A percentile compares a stretch with the other conserved stretches of the same genome.
Evolutionary conservation across 2,888 invertebrate genomes (phyloP).

Genomic region (Molorchus minor): DNA sequence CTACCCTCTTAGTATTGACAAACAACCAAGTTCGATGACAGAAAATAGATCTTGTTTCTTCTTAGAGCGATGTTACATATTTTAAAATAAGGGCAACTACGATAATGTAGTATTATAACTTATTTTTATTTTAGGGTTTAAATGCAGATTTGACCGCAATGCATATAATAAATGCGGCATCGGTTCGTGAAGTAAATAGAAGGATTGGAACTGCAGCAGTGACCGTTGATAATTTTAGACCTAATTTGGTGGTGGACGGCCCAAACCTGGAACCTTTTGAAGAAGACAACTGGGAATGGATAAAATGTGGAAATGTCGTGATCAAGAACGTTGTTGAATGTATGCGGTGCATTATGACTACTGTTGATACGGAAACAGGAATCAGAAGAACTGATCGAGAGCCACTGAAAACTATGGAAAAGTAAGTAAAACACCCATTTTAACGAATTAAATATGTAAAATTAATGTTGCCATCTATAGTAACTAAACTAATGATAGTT

Average conservation of each 20-base stretch:
- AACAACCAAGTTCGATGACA: too few relatives aligned
- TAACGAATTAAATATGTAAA: too few relatives aligned
- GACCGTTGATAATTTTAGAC: slow-evolving; percentile 64
- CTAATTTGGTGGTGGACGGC: slow-evolving; percentile 66
- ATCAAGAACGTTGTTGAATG: slow-evolving; percentile 67
- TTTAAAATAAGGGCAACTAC: too few relatives aligned
- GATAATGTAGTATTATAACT: too few relatives aligned
- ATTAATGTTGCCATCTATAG: too few relatives aligned
- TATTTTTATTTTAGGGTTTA: slow-evolving; percentile 58
- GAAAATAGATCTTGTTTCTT: too few relatives aligned
- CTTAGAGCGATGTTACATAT: too few relatives aligned
- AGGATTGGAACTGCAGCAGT: slow-evolving; percentile 58
- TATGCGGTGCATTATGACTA: slow-evolving; percentile 62
- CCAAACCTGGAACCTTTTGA: slow-evolving; percentile 57
- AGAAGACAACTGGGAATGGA: slow-evolving; percentile 68
- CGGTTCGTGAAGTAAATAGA: slow-evolving; percentile 64
- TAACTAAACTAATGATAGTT: too few relatives aligned
- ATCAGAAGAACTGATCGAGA: slow-evolving; percentile 60
- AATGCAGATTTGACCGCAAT: slow-evolving; percentile 66
- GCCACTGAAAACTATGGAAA: slow-evolving; percentile 65
- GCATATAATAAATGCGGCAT: slow-evolving; percentile 64
- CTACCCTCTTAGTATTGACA: too few relatives aligned
- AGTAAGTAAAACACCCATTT: slow-evolving; percentile 58
- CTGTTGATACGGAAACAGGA: slow-evolving; percentile 64
- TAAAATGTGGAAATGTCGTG: slow-evolving; percentile 66